A percentile compares a stretch with the other conserved stretches of the same genome.
These are phyloP conservation scores for Nomada flava DNA, from an alignment of 2,888 invertebrate species.

Conservation along the genomic window DNA sequence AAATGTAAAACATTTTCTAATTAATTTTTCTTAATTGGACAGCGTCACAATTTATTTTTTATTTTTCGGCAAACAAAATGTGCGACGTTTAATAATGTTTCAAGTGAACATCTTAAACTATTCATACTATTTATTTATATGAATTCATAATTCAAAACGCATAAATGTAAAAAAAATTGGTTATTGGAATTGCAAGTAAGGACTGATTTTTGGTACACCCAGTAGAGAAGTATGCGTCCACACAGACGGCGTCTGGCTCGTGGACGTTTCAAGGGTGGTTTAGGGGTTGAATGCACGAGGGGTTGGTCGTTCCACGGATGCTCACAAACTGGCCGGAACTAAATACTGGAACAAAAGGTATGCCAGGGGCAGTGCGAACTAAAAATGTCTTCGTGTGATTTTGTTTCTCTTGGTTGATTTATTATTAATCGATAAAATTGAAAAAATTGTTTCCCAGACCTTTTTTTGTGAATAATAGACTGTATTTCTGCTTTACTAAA, in stretches of 20 bases:
- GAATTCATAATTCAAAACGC: not conserved
- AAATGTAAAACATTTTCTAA: not conserved
- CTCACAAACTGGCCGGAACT: conserved; percentile 77
- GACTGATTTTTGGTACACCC: conserved; percentile 46
- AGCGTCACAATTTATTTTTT: no score
- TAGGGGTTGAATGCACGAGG: conserved; percentile 70
- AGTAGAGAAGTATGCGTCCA: conserved; percentile 39
- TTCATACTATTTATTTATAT: no score
- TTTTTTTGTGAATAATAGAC: no score
- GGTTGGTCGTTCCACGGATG: conserved; percentile 71
- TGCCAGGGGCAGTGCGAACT: conserved; percentile 66
- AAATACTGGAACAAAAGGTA: conserved; percentile 72
- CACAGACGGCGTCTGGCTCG: conserved; percentile 57
- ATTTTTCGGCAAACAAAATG: no score
- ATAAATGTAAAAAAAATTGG: not conserved
- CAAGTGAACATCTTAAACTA: no score
- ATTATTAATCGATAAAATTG: conserved; percentile 17
- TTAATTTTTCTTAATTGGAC: no score
- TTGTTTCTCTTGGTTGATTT: conserved; percentile 46
- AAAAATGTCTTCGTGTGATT: conserved; percentile 71
- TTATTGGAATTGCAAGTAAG: not conserved
- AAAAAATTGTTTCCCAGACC: no score
- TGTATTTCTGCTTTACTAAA: no score
- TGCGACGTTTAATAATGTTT: no score
- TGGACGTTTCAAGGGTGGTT: conserved; percentile 65